A percentile compares a stretch with the other conserved stretches of the same genome.
These are phyloP conservation scores for Sprattus sprattus DNA, from an alignment of 2,113 vertebrate species.

Conservation along the genomic window DNA sequence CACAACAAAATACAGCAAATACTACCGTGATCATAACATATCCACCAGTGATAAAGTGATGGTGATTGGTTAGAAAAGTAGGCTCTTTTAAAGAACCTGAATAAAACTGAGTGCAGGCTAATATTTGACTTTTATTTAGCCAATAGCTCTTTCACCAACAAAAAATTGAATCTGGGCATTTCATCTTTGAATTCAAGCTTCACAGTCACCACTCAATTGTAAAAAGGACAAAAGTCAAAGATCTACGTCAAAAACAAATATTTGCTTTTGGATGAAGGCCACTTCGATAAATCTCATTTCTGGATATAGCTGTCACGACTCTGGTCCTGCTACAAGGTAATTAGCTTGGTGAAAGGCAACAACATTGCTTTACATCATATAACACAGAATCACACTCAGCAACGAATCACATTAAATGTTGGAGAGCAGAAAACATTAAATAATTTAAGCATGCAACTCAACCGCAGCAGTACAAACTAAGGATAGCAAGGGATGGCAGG, in stretches of 20 bases:
- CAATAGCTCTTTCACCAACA: slow-evolving; percentile 27
- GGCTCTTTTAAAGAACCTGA: not conserved
- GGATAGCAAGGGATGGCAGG: slow-evolving; percentile 33
- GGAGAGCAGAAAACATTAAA: slow-evolving; percentile 68
- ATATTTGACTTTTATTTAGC: not conserved
- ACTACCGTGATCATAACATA: not conserved
- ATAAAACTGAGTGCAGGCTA: not conserved
- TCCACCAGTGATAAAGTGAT: slow-evolving; percentile 4
- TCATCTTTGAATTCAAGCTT: slow-evolving; percentile 10
- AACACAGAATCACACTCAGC: slow-evolving; percentile 65
- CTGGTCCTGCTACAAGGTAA: slow-evolving; percentile 60
- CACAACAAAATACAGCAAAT: not conserved
- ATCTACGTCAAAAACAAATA: slow-evolving; percentile 66
- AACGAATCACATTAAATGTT: slow-evolving; percentile 65
- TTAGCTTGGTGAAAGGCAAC: slow-evolving; percentile 67
- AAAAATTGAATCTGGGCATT: slow-evolving; percentile 29
- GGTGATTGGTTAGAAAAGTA: not conserved
- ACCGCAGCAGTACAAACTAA: slow-evolving; percentile 59
- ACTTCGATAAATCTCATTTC: slow-evolving; percentile 59
- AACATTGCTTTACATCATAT: slow-evolving; percentile 64
- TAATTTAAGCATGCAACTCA: slow-evolving; percentile 87
- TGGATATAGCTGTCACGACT: slow-evolving; percentile 54
- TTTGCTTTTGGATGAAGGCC: slow-evolving; percentile 67
- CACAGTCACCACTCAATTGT: slow-evolving; percentile 42
- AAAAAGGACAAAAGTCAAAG: slow-evolving; percentile 60